Evolutionary conservation across 2,113 vertebrate genomes (phyloP).

Genomic region (Microcebus lehilahytsara): DNA sequence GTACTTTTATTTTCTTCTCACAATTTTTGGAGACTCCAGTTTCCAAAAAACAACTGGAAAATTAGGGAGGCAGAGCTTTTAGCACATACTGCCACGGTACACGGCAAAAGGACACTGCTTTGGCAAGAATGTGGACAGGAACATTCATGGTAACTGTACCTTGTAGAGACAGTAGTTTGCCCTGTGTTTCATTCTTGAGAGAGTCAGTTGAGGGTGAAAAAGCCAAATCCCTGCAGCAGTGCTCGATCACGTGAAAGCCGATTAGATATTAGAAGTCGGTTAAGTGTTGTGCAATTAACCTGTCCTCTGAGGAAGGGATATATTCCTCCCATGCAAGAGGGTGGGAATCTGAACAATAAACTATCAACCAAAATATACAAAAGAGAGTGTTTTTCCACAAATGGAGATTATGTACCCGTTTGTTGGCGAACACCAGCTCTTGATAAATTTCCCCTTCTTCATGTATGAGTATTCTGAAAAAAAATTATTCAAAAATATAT

Average conservation of each 20-base stretch:
- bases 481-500: background rate
- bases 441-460: background rate
- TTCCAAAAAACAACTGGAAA: background rate
- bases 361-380: background rate
- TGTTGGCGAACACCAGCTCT: background rate
- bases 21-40: background rate
- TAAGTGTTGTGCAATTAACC: background rate
- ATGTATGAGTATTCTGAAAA: background rate
- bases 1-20: constrained; percentile 22
- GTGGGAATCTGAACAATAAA: background rate
- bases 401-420: background rate
- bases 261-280: background rate
- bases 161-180: background rate
- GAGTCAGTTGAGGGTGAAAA: background rate
- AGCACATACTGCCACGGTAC: rapidly evolving
- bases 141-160: rapidly evolving
- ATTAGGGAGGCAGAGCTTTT: background rate
- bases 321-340: background rate
- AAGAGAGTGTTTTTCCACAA: background rate
- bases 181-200: background rate
- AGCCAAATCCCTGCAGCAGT: background rate
- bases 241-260: background rate
- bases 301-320: background rate
- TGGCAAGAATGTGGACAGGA: background rate
- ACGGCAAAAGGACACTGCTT: background rate